Percentiles rank a stretch among this genome's conserved stretches.
These are phyloP conservation scores for Speoplatyrhinus poulsoni DNA, from an alignment of 2,113 vertebrate species.

Conservation along the genomic window DNA sequence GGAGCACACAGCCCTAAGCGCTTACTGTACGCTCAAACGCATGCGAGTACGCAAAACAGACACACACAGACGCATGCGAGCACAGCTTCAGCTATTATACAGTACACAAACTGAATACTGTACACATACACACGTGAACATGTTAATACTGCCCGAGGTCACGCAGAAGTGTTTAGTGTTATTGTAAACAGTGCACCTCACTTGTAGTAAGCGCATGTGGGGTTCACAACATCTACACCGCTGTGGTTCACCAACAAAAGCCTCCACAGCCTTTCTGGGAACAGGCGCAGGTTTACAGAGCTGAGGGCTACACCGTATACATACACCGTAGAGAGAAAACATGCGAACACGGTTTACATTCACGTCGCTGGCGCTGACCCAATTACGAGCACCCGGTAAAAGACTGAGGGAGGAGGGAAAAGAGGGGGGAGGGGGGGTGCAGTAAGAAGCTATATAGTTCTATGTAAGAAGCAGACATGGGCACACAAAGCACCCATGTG, in stretches of 20 bases:
- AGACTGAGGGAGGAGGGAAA: background rate
- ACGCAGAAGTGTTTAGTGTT: constrained; percentile 33
- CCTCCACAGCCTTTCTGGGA: constrained; percentile 12
- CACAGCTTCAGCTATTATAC: constrained; percentile 5
- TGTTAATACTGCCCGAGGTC: constrained; percentile 36
- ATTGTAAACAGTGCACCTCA: background rate
- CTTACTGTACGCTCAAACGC: no score
- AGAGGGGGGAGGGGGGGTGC: constrained; percentile 37
- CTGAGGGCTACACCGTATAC: constrained; percentile 25
- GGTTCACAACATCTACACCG: constrained; percentile 46
- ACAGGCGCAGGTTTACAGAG: constrained; percentile 27
- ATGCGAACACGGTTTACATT: constrained; percentile 30
- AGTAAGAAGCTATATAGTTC: no score
- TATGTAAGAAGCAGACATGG: constrained; percentile 19
- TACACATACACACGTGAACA: constrained; percentile 16
- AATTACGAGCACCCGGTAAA: constrained; percentile 39
- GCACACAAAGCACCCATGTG: constrained; percentile 44
- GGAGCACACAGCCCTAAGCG: background rate
- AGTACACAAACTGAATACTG: background rate
- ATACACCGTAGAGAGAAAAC: constrained; percentile 11
- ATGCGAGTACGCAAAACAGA: no score
- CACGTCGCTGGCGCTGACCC: constrained; percentile 53
- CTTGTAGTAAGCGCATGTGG: constrained; percentile 23
- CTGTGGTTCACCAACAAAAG: constrained; percentile 10
- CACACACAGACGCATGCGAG: background rate